phyloP scores from a whole-genome alignment of 2,797 vertebrate species.

The Galago senegalensis region DNA sequence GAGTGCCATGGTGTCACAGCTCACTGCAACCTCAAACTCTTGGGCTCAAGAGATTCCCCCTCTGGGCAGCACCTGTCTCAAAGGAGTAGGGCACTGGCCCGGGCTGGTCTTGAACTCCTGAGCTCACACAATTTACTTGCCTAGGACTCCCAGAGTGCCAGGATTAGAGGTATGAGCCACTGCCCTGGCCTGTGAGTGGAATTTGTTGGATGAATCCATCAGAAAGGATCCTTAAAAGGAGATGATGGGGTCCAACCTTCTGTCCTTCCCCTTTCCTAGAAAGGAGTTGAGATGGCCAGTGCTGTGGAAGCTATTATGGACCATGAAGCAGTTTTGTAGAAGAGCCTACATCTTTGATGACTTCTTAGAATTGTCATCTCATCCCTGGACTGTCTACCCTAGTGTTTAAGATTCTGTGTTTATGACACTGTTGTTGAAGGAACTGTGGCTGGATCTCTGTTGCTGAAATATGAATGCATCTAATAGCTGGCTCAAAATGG shows the following conservation, averaged over 20 bases:
- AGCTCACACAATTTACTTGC: too few species aligned
- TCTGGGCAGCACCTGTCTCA: too few species aligned
- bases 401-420: neutral
- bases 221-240: neutral
- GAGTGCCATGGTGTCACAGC: too few species aligned
- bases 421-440: neutral
- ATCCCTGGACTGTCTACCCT: neutral
- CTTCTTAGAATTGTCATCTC: neutral
- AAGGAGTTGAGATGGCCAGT: neutral
- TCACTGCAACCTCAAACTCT: too few species aligned
- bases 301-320: neutral
- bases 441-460: neutral
- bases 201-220: neutral
- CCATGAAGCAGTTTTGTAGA: neutral
- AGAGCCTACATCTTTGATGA: neutral
- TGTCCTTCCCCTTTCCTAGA: neutral
- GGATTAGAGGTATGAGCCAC: too few species aligned
- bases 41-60: too few species aligned
- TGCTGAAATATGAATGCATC: neutral
- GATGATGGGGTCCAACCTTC: neutral
- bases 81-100: too few species aligned
- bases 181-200: neutral
- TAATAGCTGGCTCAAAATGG: neutral
- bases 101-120: too few species aligned
- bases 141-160: too few species aligned